Percentiles rank a stretch among this genome's conserved stretches.
These are phyloP conservation scores for Anolis carolinensis DNA, from an alignment of 2,113 vertebrate genomes.

Conservation along the genomic window DNA sequence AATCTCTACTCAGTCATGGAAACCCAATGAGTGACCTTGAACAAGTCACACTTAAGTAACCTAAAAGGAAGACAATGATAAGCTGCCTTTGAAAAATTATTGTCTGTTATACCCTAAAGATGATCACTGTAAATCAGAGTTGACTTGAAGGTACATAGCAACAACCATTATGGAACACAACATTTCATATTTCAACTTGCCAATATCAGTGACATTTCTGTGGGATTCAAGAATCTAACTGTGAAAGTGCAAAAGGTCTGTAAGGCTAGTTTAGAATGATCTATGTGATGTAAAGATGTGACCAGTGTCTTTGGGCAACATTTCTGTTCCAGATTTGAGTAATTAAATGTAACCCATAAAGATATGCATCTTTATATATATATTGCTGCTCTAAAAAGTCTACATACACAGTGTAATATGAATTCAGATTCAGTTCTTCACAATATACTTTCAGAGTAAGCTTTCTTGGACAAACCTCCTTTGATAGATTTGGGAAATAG, in stretches of 20 bases:
- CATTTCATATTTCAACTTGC: not conserved
- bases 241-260: not conserved
- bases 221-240: not conserved
- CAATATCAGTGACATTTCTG: not conserved
- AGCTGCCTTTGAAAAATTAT: not conserved
- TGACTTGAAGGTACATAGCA: not conserved
- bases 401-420: not conserved
- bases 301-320: not conserved
- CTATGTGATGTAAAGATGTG: not conserved
- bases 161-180: not conserved
- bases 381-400: not conserved
- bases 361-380: not conserved
- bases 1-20: no score
- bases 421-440: not conserved
- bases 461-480: not conserved
- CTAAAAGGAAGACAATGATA: not conserved
- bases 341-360: not conserved
- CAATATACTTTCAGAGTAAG: not conserved
- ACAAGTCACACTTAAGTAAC: not conserved
- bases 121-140: not conserved
- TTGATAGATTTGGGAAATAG: not conserved
- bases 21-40: no score
- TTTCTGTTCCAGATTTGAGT: not conserved
- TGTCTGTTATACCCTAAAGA: not conserved
- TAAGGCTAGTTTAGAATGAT: not conserved